Evolutionary conservation across 1,140 invertebrate species (phyloP).

Genomic region (Achroia grisella): DNA sequence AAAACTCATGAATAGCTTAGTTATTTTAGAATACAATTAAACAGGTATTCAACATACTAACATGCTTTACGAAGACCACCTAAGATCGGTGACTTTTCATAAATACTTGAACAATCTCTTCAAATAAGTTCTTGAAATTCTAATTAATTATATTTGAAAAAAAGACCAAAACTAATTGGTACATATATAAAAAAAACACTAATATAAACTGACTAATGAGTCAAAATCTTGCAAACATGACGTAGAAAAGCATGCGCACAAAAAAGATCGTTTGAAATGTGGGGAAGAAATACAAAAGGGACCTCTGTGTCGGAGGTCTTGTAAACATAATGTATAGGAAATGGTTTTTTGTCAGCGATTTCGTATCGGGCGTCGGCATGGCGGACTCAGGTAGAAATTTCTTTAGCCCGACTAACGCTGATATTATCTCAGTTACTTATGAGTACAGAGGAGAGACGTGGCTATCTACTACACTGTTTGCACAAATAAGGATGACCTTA

Average conservation of each 20-base stretch:
- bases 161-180: too few species aligned
- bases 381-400: constrained; percentile 57
- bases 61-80: too few species aligned
- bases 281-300: constrained; percentile 32
- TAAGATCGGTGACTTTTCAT: too few species aligned
- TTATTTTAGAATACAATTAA: too few species aligned
- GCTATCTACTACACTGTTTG: constrained; percentile 60
- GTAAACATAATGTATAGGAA: constrained; percentile 66
- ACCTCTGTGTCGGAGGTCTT: constrained; percentile 64
- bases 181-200: too few species aligned
- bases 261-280: constrained; percentile 56
- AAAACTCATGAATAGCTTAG: too few species aligned
- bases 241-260: constrained; percentile 43
- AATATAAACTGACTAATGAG: constrained; percentile 30
- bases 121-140: too few species aligned
- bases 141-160: too few species aligned
- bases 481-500: constrained; percentile 53
- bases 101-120: too few species aligned
- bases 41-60: too few species aligned
- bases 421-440: constrained; percentile 21
- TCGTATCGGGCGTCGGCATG: constrained; percentile 44
- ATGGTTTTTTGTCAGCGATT: constrained; percentile 55
- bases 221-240: constrained; percentile 33
- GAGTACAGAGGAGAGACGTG: constrained; percentile 54
- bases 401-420: constrained; percentile 13